Evolutionary conservation across 2,797 vertebrate species (phyloP).

Genomic region (Danio albolineatus): DNA sequence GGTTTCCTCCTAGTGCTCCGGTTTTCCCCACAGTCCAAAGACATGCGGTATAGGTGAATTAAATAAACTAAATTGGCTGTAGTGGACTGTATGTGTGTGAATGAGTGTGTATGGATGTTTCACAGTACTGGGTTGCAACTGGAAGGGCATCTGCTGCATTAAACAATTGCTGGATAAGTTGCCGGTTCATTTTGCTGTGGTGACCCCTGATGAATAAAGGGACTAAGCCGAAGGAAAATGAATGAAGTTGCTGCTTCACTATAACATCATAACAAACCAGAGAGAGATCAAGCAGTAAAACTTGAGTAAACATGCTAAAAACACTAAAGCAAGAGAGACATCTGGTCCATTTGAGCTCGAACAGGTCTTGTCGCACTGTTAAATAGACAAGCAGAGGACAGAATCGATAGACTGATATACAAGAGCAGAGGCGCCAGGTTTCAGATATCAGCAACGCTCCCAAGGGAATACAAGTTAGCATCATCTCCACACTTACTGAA

Average conservation of each 20-base stretch:
- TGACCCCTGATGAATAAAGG: no score
- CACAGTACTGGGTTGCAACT: no score
- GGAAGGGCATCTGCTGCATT: no score
- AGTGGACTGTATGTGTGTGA: no score
- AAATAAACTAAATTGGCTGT: no score
- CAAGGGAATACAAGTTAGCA: constrained; percentile 17
- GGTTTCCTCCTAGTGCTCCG: no score
- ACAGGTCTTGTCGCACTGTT: constrained; percentile 25
- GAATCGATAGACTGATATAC: constrained; percentile 42
- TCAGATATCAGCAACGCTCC: constrained; percentile 24
- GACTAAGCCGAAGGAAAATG: no score
- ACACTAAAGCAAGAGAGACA: constrained; percentile 3
- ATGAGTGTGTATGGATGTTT: no score
- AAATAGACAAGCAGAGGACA: constrained; percentile 46
- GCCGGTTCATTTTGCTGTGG: no score
- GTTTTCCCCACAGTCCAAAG: no score
- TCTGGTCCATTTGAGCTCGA: constrained; percentile 16
- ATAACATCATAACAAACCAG: not conserved
- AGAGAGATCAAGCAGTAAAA: not conserved
- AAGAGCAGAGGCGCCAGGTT: constrained; percentile 38
- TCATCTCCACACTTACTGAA: constrained; percentile 27
- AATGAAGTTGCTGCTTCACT: not conserved
- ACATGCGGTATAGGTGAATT: no score
- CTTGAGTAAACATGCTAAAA: constrained; percentile 4
- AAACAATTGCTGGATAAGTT: no score